Evolutionary conservation across 2,888 invertebrate species (phyloP), one percentile per base, ranked within the genome.

Genomic region (Ophion ventricosus): DNA sequence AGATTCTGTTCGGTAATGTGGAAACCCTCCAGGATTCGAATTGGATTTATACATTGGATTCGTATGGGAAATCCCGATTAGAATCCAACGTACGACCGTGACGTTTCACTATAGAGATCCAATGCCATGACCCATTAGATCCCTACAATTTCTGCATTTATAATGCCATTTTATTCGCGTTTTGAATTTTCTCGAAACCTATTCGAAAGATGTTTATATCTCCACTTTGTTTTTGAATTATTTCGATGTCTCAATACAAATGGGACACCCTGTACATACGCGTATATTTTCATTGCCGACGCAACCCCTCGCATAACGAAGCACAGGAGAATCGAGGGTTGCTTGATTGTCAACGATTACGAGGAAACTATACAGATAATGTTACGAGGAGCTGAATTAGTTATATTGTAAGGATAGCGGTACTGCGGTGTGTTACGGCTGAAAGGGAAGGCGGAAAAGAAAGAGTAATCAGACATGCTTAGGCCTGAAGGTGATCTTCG

Each of bases 391-490:
- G 14, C 40, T 66, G 79, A 64, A 80, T 79, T 83, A 75, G 74
- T 83, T 76, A n/a, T 20, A 29, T 74, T 57, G 59, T 26, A 66
- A 70, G 54, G 74, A 80, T 83, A 76, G 70, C 72, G 72, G 49
- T 72, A 72, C 70, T 59, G 14, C 64, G 35, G 59, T 63, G 14
- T 70, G 63, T 61, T 35, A 76, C 35, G 10, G 49, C 49, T 40
- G 54, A 70, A 49, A 64, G 35, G 49, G 57, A 43, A 56, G 35
- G 8, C 26, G 54, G 59, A 35, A 67, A 64, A 72, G 70, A 69
- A n/a, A n/a, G 63, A 61, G 59, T 56, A 49, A 79, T 74, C 82
- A 63, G 72, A 14, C 75, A 72, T 72, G 70, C 72, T 83, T 76
- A 67, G n/a, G 75, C 70, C 59, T 75, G 59, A 72, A 54, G 66